Evolutionary conservation across 2,113 vertebrate species (phyloP), one percentile per base, ranked within the genome.

Genomic region (Apodemus sylvaticus): DNA sequence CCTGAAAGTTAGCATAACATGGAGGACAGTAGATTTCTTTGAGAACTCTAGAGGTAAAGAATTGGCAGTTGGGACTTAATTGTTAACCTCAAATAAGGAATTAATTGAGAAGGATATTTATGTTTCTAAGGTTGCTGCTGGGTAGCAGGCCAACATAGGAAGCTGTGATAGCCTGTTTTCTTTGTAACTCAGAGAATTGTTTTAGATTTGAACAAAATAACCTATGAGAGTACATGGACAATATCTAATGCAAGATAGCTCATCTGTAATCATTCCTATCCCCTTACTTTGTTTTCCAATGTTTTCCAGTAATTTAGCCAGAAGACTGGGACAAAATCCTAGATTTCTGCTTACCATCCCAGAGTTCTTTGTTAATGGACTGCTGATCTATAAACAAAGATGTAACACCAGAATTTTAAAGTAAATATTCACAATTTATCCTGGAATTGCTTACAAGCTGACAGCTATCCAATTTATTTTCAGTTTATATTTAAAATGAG

Each of bases 401-500:
- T n/a, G 70, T 77, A 76, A 79, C 96, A 97, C 78, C 58, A 90
- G 77, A 88, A 86, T 26, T 95, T 98, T 94, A 93, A 73, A 96
- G 58, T 62, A 60, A 3, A n/a, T 97, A 97, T 95, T 94, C 94
- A 97, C 86, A 95, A 60, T 14, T 88, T 93, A 91, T 93, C 88
- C 71, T 97, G 60, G 96, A 96, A 96, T 76, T 92, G 95, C 81
- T 92, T 96, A 79, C 4, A 96, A 97, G 94, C 90, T 89, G 1
- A 17, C 42, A 94, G 96, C 95, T 53, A 93, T 70, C 94, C 86
- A 95, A 93, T 39, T 95, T 96, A 97, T 92, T 96, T 97, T 98
- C 97, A 96, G 94, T 95, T 97, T 95, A 94, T 96, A 87, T 97
- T 96, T 97, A 91, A 98, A 94, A 97, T 97, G 90, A 98, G 95